phyloP scores from a whole-genome alignment of 2,888 invertebrate species.

The Chelonus formosanus region DNA sequence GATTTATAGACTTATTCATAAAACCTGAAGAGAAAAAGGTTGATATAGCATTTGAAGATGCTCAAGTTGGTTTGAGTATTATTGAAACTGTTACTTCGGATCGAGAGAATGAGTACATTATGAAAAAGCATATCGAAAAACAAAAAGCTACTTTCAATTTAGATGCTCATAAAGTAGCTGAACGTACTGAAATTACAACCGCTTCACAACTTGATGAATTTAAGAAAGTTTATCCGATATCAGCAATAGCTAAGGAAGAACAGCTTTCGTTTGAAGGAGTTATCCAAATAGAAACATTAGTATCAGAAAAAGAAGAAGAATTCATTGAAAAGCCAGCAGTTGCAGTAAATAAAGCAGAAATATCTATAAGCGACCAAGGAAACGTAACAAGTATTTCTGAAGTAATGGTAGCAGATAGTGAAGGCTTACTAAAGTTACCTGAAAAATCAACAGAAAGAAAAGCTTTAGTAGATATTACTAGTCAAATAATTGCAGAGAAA shows the following conservation, averaged over 20 bases:
- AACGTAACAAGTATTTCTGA: constrained; percentile 69
- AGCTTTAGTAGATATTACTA: constrained; percentile 65
- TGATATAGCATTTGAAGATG: constrained; percentile 58
- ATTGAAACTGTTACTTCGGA: constrained; percentile 68
- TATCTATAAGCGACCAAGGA: constrained; percentile 53
- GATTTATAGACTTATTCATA: constrained; percentile 52
- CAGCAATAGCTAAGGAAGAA: constrained; percentile 65
- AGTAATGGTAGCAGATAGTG: constrained; percentile 69
- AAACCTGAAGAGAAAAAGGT: constrained; percentile 57
- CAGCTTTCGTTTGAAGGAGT: constrained; percentile 69
- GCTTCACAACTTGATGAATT: constrained; percentile 66
- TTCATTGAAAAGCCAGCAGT: constrained; percentile 51
- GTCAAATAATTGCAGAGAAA: constrained; percentile 68
- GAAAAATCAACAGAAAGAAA: constrained; percentile 62
- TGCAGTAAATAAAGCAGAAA: constrained; percentile 53
- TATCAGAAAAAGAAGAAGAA: constrained; percentile 70
- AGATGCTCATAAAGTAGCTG: constrained; percentile 69
- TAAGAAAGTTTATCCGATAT: constrained; percentile 53
- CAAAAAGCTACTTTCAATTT: constrained; percentile 63
- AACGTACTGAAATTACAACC: constrained; percentile 69
- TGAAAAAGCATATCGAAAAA: constrained; percentile 45
- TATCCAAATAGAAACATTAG: constrained; percentile 68
- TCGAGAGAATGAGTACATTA: constrained; percentile 60
- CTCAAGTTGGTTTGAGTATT: constrained; percentile 67
- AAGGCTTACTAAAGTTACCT: constrained; percentile 63